A percentile compares a stretch with the other conserved stretches of the same genome.
phyloP scores from a whole-genome alignment of 2,797 vertebrate genomes.

The Myotis daubentonii region DNA sequence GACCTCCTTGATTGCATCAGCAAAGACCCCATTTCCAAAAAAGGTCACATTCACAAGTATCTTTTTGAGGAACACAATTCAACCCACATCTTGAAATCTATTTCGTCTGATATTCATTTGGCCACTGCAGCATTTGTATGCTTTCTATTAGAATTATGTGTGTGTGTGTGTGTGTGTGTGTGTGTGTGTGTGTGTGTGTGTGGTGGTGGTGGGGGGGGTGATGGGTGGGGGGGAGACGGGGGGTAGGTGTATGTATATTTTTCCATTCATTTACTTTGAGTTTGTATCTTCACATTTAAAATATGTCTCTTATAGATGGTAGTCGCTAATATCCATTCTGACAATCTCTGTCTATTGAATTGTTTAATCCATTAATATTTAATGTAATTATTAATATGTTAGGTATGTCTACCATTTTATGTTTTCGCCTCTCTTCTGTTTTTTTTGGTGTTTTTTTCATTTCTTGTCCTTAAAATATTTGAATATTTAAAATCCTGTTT shows the following conservation, averaged over 20 bases:
- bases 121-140: neutral
- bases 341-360: neutral
- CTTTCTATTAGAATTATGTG: neutral
- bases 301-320: neutral
- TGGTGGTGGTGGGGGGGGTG: too few species aligned
- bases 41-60: neutral
- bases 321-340: neutral
- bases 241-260: neutral
- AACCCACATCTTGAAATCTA: neutral
- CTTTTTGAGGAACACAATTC: neutral
- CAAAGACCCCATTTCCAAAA: neutral
- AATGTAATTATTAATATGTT: conserved; percentile 2
- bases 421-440: neutral
- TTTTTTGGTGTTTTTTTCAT: neutral
- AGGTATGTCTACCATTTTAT: neutral
- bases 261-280: neutral
- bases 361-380: neutral
- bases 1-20: neutral
- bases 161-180: neutral
- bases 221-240: too few species aligned
- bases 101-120: neutral
- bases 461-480: conserved; percentile 52
- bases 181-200: too few species aligned
- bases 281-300: neutral
- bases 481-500: neutral